A percentile compares a stretch with the other conserved stretches of the same genome.
These are phyloP conservation scores for Pomatostomus ruficeps DNA, from an alignment of 2,113 vertebrate species.

Conservation along the genomic window DNA sequence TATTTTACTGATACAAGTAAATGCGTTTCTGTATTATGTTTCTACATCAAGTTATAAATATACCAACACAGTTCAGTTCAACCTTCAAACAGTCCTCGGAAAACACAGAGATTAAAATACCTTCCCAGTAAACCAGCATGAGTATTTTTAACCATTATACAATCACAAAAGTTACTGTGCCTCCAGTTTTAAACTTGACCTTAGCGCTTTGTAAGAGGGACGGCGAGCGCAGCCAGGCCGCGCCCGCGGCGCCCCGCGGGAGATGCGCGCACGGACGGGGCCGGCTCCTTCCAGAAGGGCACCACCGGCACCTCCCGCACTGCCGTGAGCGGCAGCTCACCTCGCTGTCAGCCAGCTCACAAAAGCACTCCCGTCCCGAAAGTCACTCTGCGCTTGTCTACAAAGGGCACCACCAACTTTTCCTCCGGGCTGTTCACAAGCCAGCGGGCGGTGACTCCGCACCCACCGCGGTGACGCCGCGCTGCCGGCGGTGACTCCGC, in stretches of 20 bases:
- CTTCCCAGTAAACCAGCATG: background rate
- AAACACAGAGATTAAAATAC: constrained; percentile 46
- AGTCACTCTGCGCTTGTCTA: background rate
- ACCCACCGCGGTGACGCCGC: background rate
- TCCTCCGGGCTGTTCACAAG: background rate
- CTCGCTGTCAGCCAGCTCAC: background rate
- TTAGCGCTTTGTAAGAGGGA: background rate
- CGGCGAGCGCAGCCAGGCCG: background rate
- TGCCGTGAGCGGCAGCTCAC: background rate
- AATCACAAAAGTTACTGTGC: background rate
- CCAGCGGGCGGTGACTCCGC: background rate
- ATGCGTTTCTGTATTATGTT: background rate
- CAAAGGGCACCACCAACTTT: background rate
- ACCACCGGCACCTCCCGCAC: background rate
- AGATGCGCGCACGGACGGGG: background rate
- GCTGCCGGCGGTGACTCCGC: background rate
- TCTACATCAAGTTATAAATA: constrained; percentile 20
- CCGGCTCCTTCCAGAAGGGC: background rate
- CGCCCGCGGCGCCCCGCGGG: background rate
- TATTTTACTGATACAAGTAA: background rate
- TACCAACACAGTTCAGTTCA: background rate
- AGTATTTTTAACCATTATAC: constrained; percentile 60
- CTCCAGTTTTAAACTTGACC: background rate
- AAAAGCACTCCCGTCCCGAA: background rate
- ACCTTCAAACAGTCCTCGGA: background rate